Evolutionary conservation across 2,113 vertebrate species (phyloP), one percentile per base, ranked within the genome.

Genomic region (Galeopterus variegatus): DNA sequence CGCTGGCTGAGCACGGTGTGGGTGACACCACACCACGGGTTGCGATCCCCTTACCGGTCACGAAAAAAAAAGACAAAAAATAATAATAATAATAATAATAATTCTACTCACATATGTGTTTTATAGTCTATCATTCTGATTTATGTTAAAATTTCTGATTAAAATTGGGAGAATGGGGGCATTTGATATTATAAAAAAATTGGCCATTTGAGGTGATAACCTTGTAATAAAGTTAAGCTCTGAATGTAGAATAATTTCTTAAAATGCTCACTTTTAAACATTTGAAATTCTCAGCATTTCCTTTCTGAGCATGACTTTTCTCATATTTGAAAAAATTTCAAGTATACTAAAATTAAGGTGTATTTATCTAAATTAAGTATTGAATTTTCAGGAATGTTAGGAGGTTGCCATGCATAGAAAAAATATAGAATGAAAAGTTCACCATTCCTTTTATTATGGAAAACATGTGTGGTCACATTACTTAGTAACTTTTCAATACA

Each of bases 231-330:
- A 94, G 48, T 87, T 91, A 94, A 93, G 54, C 41, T 93, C 48
- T 82, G 60, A 85, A 92, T 67, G 31, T 81, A 45, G 86, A 72
- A 48, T 94, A 41, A 92, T 93, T 81, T 89, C 19, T 85, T 86
- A 70, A 50, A 75, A 54, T 69, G 94, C 93, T 86, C 19, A 33
- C 69, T 92, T 84, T 75, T 86, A 62, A 94, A 79, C 24, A 91
- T 92, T 50, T 86, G 64, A 95, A 95, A 86, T 91, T 94, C n/a
- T 95, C 86, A 95, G 75, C 89, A 84, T 88, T 92, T 96, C 60
- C 56, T 84, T 94, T 95, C 79, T 65, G n/a, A 79, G 15, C 19
- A 2, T 87, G 60, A 58, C 56, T 87, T 96, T 94, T 89, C 52
- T 82, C 62, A 67, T 65, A 75, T 75, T 86, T 83, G 86, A 50